Percentiles rank a stretch among this genome's conserved stretches.
phyloP scores from a whole-genome alignment of 2,888 invertebrate genomes.

The Tenthredo amoena region DNA sequence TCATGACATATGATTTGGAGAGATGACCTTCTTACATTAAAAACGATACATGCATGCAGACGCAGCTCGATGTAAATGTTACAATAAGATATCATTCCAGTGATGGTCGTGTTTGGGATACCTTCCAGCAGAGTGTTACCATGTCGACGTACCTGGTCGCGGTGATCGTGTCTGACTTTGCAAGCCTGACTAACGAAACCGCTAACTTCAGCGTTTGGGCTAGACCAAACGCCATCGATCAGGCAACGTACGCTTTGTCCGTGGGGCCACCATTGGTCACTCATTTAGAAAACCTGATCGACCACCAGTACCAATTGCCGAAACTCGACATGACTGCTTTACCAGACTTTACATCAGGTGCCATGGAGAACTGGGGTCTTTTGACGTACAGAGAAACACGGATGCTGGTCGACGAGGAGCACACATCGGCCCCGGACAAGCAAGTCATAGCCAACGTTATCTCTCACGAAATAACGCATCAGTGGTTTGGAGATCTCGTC shows the following conservation, averaged over 20 bases:
- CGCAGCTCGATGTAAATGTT: slow-evolving; percentile 51
- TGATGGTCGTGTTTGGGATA: slow-evolving; percentile 62
- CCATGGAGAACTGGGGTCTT: slow-evolving; percentile 80
- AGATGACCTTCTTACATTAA: neutral
- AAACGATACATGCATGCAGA: neutral
- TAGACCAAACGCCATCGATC: slow-evolving; percentile 84
- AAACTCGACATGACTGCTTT: slow-evolving; percentile 81
- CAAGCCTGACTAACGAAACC: slow-evolving; percentile 68
- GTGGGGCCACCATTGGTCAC: slow-evolving; percentile 78
- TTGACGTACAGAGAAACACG: slow-evolving; percentile 84
- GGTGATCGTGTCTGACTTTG: slow-evolving; percentile 89
- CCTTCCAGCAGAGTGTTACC: slow-evolving; percentile 81
- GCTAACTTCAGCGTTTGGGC: slow-evolving; percentile 83
- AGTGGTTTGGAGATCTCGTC: slow-evolving; percentile 79
- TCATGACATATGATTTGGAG: neutral
- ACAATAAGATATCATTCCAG: slow-evolving; percentile 53
- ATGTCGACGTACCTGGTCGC: slow-evolving; percentile 94
- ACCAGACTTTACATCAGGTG: slow-evolving; percentile 80
- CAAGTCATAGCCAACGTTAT: slow-evolving; percentile 73
- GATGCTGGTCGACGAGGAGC: slow-evolving; percentile 84
- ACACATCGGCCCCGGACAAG: slow-evolving; percentile 62
- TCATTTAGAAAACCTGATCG: slow-evolving; percentile 76
- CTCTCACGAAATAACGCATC: slow-evolving; percentile 81
- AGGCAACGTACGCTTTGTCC: slow-evolving; percentile 82
- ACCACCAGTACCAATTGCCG: slow-evolving; percentile 76